Evolutionary conservation across 2,797 vertebrate genomes (phyloP), one percentile per base, ranked within the genome.

Genomic region (Glyptemys insculpta): DNA sequence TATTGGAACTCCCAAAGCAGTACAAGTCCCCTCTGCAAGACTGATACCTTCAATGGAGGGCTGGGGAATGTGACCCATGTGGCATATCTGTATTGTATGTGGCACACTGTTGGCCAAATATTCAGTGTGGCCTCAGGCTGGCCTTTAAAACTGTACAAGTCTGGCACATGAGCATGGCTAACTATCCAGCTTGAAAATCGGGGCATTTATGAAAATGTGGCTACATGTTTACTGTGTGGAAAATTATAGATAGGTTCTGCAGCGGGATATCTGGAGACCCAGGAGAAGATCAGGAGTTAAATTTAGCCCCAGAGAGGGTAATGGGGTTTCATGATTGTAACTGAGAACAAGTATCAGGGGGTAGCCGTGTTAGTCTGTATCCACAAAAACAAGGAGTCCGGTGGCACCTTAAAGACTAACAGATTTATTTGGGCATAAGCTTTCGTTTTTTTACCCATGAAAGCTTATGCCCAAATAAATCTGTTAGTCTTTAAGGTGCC

Each of bases 1-100:
- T 95, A 89, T n/a, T n/a, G 92, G 97, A 97, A 97, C 89, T 95
- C 92, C 90, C 93, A 92, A 93, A 97, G 93, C 93, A 97, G 89
- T 92, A 57, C 68, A 93, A 10, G 95, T 87, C 96, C 96, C 94
- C 92, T 97, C 85, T 76, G 86, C 95, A 97, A 92, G 95, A 96
- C 96, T 95, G 96, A 96, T 87, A 93, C 92, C 94, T 95, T 97
- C 92, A 95, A 5, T 82, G 93, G 95, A 96, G 94, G 84, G 65
- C 96, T 95, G 96, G 74, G 82, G 95, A 97, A 95, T 97, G 90
- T 90, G 59, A 90, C 76, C 95, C 95, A 95, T 96, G 96, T 94
- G 96, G 95, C 93, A 1, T 76, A 93, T 90, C 95, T 86, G 89
- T 85, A 93, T 88, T 41, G 21, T 11, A 72, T 41, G 68, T 41